phyloP scores from a whole-genome alignment of 2,113 vertebrate genomes.

The Ranitomeya imitator region DNA sequence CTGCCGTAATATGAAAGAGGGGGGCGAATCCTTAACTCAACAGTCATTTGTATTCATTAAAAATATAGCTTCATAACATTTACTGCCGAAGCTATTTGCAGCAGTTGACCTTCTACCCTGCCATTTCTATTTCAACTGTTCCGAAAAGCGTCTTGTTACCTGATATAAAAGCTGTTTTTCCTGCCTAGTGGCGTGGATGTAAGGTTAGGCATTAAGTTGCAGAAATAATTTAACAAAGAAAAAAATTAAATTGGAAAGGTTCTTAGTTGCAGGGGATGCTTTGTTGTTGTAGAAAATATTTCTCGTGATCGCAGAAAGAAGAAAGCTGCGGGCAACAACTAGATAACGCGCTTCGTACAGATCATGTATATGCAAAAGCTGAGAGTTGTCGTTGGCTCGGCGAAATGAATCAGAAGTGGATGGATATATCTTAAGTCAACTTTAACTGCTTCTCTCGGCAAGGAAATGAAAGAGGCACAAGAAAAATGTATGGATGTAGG shows the following conservation, averaged over 20 bases:
- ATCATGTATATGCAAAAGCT: not conserved
- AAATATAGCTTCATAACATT: slow-evolving; percentile 49
- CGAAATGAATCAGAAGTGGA: not conserved
- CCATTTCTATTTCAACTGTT: slow-evolving; percentile 41
- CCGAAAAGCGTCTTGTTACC: slow-evolving; percentile 11
- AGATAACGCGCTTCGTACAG: not conserved
- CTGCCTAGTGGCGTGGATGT: slow-evolving; percentile 1
- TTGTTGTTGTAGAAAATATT: not conserved
- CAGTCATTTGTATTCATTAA: slow-evolving; percentile 50
- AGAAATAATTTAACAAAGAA: not conserved
- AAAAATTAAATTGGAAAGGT: slow-evolving; percentile 4
- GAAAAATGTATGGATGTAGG: not conserved
- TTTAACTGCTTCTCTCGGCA: too few species aligned
- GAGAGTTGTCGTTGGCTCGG: not conserved
- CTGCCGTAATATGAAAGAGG: slow-evolving; percentile 15
- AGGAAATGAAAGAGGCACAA: not conserved
- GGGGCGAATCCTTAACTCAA: slow-evolving; percentile 17
- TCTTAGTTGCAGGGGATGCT: not conserved
- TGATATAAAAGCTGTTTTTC: slow-evolving; percentile 28
- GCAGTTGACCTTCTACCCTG: slow-evolving; percentile 41
- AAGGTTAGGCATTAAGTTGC: slow-evolving; percentile 10
- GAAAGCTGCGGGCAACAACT: not conserved
- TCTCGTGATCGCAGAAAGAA: not conserved
- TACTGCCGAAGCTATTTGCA: slow-evolving; percentile 34
- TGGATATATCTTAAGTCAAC: not conserved